Conservation (phyloP, 2,888 invertebrate genomes). For the Caenorhabditis becei region DNA sequence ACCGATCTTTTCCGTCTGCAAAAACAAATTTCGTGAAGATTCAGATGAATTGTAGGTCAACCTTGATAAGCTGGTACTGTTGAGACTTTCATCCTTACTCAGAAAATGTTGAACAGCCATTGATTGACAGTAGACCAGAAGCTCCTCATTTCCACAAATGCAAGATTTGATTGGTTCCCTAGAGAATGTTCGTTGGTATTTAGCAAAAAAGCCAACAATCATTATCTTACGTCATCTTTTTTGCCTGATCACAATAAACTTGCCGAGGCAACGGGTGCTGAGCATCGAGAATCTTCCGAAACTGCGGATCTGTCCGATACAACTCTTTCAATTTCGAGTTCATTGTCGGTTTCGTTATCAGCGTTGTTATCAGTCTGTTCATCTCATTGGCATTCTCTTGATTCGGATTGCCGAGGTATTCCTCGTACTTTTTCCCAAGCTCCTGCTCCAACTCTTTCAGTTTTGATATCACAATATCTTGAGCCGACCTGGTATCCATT, state of each 20-base stretch:
- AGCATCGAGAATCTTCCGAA: constrained; percentile 33
- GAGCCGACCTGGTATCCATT: constrained; percentile 27
- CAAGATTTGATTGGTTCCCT: constrained; percentile 37
- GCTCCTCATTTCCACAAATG: constrained; percentile 33
- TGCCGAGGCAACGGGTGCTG: constrained; percentile 40
- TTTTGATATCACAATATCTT: constrained; percentile 14
- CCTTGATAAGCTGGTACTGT: not conserved
- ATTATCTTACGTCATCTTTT: not conserved
- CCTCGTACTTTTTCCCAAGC: constrained; percentile 8
- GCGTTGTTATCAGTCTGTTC: constrained; percentile 16
- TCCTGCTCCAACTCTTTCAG: constrained; percentile 21
- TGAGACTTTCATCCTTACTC: constrained; percentile 5
- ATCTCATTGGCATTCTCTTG: constrained; percentile 14
- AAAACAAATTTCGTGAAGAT: not conserved
- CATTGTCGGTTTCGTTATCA: constrained; percentile 15
- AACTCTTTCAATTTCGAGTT: constrained; percentile 39
- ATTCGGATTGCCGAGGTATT: constrained; percentile 19
- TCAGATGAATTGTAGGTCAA: too few relatives aligned
- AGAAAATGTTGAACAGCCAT: constrained; percentile 16
- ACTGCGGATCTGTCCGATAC: constrained; percentile 16
- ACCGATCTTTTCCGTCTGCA: constrained; percentile 6
- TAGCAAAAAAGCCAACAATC: constrained; percentile 10
- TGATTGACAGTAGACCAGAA: constrained; percentile 55
- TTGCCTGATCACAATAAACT: constrained; percentile 25
- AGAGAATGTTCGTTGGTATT: too few relatives aligned